Percentiles rank a stretch among this genome's conserved stretches.
Evolutionary conservation across 2,888 invertebrate species (phyloP).

Genomic region (Sarcophaga variegata): DNA sequence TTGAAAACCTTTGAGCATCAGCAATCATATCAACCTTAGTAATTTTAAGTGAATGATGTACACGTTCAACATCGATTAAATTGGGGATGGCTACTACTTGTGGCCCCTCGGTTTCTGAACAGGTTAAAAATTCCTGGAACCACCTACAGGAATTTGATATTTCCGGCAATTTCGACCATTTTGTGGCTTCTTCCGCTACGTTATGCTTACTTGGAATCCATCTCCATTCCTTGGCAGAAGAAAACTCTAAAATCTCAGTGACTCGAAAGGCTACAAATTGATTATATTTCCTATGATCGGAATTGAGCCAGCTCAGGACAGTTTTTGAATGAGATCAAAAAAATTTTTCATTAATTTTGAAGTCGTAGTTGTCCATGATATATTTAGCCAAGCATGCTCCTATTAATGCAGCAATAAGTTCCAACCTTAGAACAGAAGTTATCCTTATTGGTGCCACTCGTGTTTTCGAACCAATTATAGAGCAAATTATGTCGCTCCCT

Average conservation of each 20-base stretch:
- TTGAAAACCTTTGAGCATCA: background rate
- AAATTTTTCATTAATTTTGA: background rate
- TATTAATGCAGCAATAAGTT: background rate
- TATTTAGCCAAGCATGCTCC: background rate
- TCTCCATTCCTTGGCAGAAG: background rate
- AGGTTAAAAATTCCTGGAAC: too few relatives aligned
- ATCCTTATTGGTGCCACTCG: background rate
- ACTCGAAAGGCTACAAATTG: too few relatives aligned
- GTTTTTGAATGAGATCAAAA: conserved; percentile 8
- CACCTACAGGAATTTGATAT: too few relatives aligned
- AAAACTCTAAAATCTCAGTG: background rate
- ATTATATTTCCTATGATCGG: too few relatives aligned
- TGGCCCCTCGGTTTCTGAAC: too few relatives aligned
- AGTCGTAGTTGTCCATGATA: background rate
- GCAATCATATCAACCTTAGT: background rate
- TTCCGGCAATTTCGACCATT: background rate
- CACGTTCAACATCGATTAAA: background rate
- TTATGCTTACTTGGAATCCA: background rate
- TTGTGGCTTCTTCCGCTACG: conserved; percentile 23
- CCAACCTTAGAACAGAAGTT: background rate
- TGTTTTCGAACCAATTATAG: background rate
- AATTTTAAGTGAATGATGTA: background rate
- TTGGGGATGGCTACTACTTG: too few relatives aligned
- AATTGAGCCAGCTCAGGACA: too few relatives aligned
- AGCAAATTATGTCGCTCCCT: background rate